Conservation (phyloP, 2,888 invertebrate genomes). For the Chymomyza procnemis region DNA sequence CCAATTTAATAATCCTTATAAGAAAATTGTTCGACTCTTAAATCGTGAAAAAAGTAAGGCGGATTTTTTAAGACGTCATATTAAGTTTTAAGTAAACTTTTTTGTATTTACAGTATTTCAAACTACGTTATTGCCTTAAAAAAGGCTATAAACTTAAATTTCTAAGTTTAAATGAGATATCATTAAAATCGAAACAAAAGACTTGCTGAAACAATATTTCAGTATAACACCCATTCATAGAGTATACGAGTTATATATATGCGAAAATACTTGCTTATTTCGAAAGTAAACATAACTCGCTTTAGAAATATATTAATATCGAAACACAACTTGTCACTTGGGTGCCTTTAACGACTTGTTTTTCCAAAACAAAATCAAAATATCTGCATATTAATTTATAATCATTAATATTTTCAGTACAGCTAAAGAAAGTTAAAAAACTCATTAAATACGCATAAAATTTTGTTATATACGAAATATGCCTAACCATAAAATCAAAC, state of each 20-base stretch:
- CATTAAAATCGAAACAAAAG: no score
- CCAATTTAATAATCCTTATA: no score
- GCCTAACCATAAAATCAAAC: constrained; percentile 2
- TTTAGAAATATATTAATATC: neutral
- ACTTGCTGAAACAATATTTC: no score
- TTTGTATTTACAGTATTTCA: no score
- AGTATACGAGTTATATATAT: neutral
- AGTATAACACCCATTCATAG: no score
- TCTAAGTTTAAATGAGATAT: no score
- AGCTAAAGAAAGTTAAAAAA: constrained; percentile 9
- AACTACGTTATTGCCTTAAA: no score
- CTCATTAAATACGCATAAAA: constrained; percentile 67
- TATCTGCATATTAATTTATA: constrained; percentile 23
- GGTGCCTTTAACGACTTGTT: constrained; percentile 56
- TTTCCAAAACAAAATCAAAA: constrained; percentile 39
- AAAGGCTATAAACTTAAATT: no score
- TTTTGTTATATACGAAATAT: constrained; percentile 39
- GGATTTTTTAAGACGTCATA: no score
- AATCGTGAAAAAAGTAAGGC: no score
- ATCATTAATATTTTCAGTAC: constrained; percentile 20
- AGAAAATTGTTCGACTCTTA: no score
- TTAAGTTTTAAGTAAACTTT: no score
- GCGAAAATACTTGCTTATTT: neutral
- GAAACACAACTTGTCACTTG: neutral
- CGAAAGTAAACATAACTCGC: neutral